A percentile compares a stretch with the other conserved stretches of the same genome.
Evolutionary conservation across 2,797 vertebrate genomes (phyloP).

Genomic region (Synanceia verrucosa): DNA sequence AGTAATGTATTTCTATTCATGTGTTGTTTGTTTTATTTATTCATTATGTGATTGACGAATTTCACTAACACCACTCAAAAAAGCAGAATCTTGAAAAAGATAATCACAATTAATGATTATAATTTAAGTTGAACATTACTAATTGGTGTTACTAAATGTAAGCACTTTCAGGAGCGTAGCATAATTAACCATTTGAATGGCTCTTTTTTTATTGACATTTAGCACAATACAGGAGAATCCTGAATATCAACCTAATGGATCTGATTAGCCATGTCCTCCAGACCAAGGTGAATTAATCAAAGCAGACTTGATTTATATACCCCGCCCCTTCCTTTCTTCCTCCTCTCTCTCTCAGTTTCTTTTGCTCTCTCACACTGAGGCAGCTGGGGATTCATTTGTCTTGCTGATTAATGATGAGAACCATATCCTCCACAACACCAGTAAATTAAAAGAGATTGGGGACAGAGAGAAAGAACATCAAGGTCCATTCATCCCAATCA

Average conservation of each 20-base stretch:
- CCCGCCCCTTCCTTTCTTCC: constrained; percentile 51
- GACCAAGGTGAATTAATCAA: constrained; percentile 83
- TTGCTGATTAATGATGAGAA: constrained; percentile 84
- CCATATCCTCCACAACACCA: constrained; percentile 81
- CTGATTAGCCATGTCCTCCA: constrained; percentile 79
- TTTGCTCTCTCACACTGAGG: constrained; percentile 52
- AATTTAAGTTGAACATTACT: constrained; percentile 62
- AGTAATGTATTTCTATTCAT: neutral
- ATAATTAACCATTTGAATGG: constrained; percentile 64
- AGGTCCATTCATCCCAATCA: constrained; percentile 83
- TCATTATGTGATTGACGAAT: constrained; percentile 37
- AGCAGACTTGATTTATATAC: constrained; percentile 77
- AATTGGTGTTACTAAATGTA: constrained; percentile 69
- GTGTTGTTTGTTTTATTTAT: constrained; percentile 40
- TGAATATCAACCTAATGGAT: constrained; percentile 79
- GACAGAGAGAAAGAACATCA: constrained; percentile 79
- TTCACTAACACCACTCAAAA: constrained; percentile 32
- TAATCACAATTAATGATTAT: constrained; percentile 64
- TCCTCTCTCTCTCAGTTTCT: constrained; percentile 31
- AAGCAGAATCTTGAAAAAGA: constrained; percentile 29
- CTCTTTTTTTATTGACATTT: constrained; percentile 72
- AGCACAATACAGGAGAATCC: constrained; percentile 67
- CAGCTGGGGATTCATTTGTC: constrained; percentile 80
- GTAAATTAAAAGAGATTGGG: constrained; percentile 82
- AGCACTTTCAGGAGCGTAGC: constrained; percentile 57